phyloP scores from a whole-genome alignment of 2,113 vertebrate species.

The Mesoclemmys tuberculata region DNA sequence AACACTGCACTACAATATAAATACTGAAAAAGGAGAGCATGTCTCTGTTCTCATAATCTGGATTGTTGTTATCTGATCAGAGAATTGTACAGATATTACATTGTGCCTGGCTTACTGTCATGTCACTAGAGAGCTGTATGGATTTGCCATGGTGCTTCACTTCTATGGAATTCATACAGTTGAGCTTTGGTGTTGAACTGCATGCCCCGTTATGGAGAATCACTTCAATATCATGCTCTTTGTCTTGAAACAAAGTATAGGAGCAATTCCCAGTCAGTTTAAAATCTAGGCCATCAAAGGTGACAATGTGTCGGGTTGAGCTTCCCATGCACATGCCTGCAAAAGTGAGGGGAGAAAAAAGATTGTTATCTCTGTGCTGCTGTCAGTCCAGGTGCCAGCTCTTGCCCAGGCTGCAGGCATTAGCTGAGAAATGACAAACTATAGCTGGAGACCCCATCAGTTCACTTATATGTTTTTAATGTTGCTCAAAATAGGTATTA shows the following conservation, averaged over 20 bases:
- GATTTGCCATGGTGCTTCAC: slow-evolving; percentile 77
- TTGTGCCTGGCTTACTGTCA: slow-evolving; percentile 79
- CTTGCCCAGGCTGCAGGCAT: not conserved
- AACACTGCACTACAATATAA: not conserved
- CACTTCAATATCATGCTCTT: slow-evolving; percentile 79
- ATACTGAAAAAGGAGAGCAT: not conserved
- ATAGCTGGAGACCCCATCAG: not conserved
- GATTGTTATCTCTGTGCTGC: not conserved
- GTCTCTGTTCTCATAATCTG: not conserved
- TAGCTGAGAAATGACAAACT: not conserved
- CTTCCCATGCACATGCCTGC: slow-evolving; percentile 93
- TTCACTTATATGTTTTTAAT: not conserved
- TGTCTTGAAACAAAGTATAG: slow-evolving; percentile 85
- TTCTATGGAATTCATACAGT: slow-evolving; percentile 91
- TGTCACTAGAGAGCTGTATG: slow-evolving; percentile 85
- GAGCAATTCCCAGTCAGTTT: slow-evolving; percentile 89
- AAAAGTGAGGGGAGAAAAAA: not conserved
- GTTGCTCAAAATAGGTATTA: not conserved
- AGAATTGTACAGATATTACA: fast-evolving
- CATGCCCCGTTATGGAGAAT: slow-evolving; percentile 87
- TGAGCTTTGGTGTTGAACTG: slow-evolving; percentile 67
- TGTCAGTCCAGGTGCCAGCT: not conserved
- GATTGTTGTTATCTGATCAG: not conserved
- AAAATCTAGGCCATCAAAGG: slow-evolving; percentile 90
- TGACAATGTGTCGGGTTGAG: slow-evolving; percentile 91